These are phyloP conservation scores for Clinocottus analis DNA, from an alignment of 2,113 vertebrate genomes.

Conservation along the genomic window DNA sequence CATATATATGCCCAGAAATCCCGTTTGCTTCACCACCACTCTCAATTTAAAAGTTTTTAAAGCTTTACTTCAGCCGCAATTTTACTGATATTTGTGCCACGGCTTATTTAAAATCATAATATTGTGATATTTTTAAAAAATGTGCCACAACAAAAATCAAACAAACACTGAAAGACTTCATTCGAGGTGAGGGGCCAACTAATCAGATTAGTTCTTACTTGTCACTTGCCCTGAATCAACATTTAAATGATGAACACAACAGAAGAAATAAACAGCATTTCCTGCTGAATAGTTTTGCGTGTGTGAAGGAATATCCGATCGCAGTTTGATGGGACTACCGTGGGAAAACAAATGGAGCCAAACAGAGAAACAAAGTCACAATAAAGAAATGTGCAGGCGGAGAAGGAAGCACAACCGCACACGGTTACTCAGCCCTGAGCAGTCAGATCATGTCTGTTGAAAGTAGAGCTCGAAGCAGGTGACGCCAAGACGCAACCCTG, in stretches of 20 bases:
- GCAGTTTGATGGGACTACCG: conserved; percentile 16
- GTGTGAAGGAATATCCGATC: conserved; percentile 5
- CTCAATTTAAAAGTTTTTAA: background rate
- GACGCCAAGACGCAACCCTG: background rate
- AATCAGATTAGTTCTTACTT: conserved; percentile 33
- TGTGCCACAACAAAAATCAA: background rate
- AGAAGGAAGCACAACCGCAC: background rate
- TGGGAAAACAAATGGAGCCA: conserved; percentile 37
- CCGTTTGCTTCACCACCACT: background rate
- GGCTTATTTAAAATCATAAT: background rate
- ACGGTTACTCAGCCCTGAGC: conserved; percentile 8
- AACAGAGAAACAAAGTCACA: conserved; percentile 37
- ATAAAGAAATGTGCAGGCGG: background rate
- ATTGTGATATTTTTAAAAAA: conserved; percentile 6
- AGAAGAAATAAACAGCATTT: conserved; percentile 4
- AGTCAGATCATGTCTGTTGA: conserved; percentile 31
- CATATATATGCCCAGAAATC: background rate
- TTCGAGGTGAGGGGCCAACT: background rate
- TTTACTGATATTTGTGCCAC: background rate
- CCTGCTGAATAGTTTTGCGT: background rate
- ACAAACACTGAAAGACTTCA: background rate
- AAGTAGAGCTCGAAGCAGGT: conserved; percentile 3
- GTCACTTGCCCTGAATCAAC: conserved; percentile 19
- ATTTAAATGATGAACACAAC: conserved; percentile 16
- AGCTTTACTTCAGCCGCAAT: background rate